Conservation (phyloP, 1,140 invertebrate genomes). For the Manduca sexta region DNA sequence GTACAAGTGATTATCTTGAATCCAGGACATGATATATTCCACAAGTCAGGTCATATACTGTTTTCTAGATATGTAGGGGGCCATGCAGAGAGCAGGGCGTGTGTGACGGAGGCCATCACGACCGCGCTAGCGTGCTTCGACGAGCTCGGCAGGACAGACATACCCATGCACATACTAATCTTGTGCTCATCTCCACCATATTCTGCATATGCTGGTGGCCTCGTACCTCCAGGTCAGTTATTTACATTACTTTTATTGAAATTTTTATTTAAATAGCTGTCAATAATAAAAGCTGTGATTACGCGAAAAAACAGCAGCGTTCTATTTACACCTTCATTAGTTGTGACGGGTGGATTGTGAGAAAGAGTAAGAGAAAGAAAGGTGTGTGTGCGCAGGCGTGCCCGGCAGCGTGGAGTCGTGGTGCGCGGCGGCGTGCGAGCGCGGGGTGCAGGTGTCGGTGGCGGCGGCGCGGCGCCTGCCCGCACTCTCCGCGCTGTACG, state of each 20-base stretch:
- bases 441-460: conserved; percentile 89
- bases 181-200: conserved; percentile 96
- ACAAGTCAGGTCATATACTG: too few species aligned
- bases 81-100: conserved; percentile 89
- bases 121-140: conserved; percentile 91
- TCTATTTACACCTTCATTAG: not conserved
- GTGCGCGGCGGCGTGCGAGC: conserved; percentile 61
- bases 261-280: not conserved
- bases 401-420: conserved; percentile 52
- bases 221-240: conserved; percentile 78
- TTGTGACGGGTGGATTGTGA: not conserved
- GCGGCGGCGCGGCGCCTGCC: conserved; percentile 92
- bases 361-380: conserved; percentile 31
- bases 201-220: conserved; percentile 79
- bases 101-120: conserved; percentile 92
- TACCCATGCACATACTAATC: conserved; percentile 84
- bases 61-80: conserved; percentile 86
- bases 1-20: too few species aligned
- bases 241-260: conserved; percentile 34
- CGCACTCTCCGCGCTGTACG: conserved; percentile 83
- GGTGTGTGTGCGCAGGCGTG: conserved; percentile 36
- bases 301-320: too few species aligned
- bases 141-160: conserved; percentile 83
- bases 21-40: too few species aligned
- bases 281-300: too few species aligned